Evolutionary conservation across 2,797 vertebrate species (phyloP).

Genomic region (Peromyscus eremicus): DNA sequence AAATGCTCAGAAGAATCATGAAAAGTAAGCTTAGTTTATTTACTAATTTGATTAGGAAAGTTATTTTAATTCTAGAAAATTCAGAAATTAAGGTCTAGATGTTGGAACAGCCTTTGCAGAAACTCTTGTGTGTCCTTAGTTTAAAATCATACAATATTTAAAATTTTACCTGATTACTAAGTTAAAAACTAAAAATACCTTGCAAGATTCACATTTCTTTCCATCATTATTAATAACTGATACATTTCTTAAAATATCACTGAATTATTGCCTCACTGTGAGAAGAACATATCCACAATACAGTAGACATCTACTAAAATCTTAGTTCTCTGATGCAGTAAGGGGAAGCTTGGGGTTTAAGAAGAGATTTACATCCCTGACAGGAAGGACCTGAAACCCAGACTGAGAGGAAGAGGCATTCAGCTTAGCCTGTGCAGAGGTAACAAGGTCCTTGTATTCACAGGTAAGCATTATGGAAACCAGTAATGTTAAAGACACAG

Average conservation of each 20-base stretch:
- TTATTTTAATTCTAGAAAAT: conserved; percentile 45
- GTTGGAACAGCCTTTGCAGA: not conserved
- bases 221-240: not conserved
- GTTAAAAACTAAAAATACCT: not conserved
- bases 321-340: not conserved
- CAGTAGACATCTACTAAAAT: not conserved
- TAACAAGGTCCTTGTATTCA: not conserved
- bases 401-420: not conserved
- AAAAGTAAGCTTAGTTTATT: conserved; percentile 34
- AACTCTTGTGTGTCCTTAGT: not conserved
- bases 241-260: not conserved
- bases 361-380: not conserved
- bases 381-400: not conserved
- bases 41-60: conserved; percentile 46
- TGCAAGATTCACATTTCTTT: not conserved
- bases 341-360: not conserved
- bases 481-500: not conserved
- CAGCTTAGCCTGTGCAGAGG: not conserved
- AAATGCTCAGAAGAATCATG: not conserved
- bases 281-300: not conserved
- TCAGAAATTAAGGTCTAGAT: conserved; percentile 28
- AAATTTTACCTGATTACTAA: not conserved
- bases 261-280: not conserved
- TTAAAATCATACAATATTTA: not conserved
- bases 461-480: not conserved